These are phyloP conservation scores for Tachypleus tridentatus DNA, from an alignment of 1,140 invertebrate species.

Conservation along the genomic window DNA sequence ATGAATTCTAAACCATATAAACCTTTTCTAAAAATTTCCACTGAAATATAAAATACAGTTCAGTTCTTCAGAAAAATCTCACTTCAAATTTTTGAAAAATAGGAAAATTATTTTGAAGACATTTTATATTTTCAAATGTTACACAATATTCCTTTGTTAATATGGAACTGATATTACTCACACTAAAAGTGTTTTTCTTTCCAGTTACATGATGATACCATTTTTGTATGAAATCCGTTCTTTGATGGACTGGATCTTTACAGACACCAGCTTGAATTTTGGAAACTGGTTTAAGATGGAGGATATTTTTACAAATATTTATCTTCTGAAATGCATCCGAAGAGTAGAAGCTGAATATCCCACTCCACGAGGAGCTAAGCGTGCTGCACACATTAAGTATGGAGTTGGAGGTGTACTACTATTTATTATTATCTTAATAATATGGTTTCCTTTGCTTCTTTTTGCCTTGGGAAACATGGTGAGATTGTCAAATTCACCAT, in stretches of 20 bases:
- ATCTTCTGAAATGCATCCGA: constrained; percentile 85
- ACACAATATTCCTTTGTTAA: neutral
- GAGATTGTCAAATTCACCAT: constrained; percentile 72
- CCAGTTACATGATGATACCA: constrained; percentile 85
- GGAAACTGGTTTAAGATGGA: constrained; percentile 99
- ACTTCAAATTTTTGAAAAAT: too few species aligned
- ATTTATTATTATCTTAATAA: constrained; percentile 63
- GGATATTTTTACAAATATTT: constrained; percentile 94
- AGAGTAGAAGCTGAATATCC: constrained; percentile 83
- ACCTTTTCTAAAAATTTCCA: too few species aligned
- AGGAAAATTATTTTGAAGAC: too few species aligned
- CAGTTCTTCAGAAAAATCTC: too few species aligned
- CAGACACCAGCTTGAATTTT: constrained; percentile 94
- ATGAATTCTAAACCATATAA: too few species aligned
- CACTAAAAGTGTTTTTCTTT: constrained; percentile 21
- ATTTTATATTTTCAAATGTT: too few species aligned
- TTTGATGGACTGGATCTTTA: constrained; percentile 99
- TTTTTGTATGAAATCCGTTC: constrained; percentile 93
- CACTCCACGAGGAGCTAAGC: constrained; percentile 72
- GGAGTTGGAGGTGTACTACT: constrained; percentile 77
- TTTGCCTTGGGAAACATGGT: constrained; percentile 93
- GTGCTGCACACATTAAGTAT: constrained; percentile 71
- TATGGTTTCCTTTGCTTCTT: constrained; percentile 93
- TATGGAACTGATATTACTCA: too few species aligned
- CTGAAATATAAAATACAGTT: too few species aligned